Evolutionary conservation across 2,113 vertebrate genomes (phyloP).

Genomic region (Semicossyphus pulcher): DNA sequence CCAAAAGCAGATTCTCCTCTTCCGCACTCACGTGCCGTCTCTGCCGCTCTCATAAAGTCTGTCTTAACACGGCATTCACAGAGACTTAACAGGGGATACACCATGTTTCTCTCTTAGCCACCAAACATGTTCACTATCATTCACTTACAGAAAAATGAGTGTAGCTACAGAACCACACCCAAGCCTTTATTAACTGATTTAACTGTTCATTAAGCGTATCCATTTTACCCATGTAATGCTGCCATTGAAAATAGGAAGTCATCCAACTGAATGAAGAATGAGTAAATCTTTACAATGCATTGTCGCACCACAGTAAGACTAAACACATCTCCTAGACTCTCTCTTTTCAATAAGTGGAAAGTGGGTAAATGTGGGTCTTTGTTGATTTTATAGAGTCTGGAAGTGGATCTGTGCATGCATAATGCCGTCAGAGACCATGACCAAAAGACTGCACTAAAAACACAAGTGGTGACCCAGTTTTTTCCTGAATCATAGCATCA

Average conservation of each 20-base stretch:
- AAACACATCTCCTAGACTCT: not conserved
- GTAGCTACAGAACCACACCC: too few relatives aligned
- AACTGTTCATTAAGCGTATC: not conserved
- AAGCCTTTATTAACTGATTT: too few relatives aligned
- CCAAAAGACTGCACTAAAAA: conserved; percentile 51
- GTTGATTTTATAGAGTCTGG: conserved; percentile 35
- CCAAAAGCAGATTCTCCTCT: conserved; percentile 47
- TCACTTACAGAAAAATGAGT: too few relatives aligned
- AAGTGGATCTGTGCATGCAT: conserved; percentile 36
- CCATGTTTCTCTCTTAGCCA: conserved; percentile 7
- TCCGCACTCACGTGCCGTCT: conserved; percentile 9
- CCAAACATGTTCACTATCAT: not conserved
- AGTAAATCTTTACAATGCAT: not conserved
- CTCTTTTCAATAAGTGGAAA: not conserved
- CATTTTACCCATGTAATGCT: not conserved
- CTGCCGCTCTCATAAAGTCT: conserved; percentile 9
- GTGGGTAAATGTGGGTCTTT: conserved; percentile 12
- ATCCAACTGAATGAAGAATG: not conserved
- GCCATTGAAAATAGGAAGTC: not conserved
- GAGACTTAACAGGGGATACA: not conserved
- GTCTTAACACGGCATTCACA: not conserved
- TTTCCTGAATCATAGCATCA: conserved; percentile 56
- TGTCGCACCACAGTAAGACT: not conserved
- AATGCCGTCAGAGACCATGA: conserved; percentile 56
- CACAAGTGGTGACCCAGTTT: conserved; percentile 71